These are phyloP conservation scores for Stylophora pistillata DNA, from an alignment of 64 coral and sea anemone genomes.

Conservation along the genomic window DNA sequence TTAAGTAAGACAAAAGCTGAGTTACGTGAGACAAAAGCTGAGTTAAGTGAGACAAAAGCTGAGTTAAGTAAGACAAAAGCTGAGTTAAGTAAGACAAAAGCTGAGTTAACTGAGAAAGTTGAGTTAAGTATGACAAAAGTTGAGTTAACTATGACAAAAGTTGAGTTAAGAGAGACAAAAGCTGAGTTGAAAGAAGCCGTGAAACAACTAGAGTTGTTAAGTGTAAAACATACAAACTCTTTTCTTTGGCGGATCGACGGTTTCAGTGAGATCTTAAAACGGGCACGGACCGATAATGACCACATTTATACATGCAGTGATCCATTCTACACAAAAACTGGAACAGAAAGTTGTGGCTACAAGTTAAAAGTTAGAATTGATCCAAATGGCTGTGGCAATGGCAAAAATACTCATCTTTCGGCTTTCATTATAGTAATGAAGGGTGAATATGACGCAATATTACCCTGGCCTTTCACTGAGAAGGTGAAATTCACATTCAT, in stretches of 20 bases:
- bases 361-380: neutral
- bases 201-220: neutral
- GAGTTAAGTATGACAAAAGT: neutral
- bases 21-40: neutral
- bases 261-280: neutral
- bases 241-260: neutral
- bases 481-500: neutral
- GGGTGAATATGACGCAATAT: slow-evolving; percentile 1
- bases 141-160: no score
- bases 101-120: no score
- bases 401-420: neutral
- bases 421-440: neutral
- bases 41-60: neutral
- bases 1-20: neutral
- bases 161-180: no score
- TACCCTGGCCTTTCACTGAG: slow-evolving; percentile 18
- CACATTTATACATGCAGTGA: neutral
- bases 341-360: slow-evolving; percentile 2
- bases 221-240: neutral
- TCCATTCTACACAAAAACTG: neutral
- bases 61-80: neutral
- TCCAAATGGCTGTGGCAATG: neutral
- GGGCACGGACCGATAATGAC: neutral
- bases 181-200: neutral
- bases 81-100: neutral